Evolutionary conservation across 2,113 vertebrate genomes (phyloP).

Genomic region (Gavialis gangeticus): DNA sequence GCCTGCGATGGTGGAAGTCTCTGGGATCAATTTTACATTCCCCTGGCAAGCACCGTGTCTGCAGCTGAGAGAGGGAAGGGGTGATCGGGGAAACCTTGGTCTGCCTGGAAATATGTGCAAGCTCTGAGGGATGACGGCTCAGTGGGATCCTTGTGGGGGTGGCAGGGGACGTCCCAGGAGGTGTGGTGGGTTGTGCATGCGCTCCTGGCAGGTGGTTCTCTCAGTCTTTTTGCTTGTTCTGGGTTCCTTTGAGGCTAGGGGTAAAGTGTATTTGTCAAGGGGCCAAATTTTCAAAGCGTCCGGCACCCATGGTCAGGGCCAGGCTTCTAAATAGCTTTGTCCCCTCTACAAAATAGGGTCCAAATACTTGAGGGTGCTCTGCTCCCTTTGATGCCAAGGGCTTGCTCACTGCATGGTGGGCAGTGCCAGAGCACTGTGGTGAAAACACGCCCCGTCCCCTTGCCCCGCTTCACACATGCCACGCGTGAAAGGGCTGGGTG

Average conservation of each 20-base stretch:
- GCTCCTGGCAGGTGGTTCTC: background rate
- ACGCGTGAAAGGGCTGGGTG: too few relatives aligned
- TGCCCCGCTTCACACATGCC: too few relatives aligned
- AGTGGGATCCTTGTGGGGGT: background rate
- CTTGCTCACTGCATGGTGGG: too few relatives aligned
- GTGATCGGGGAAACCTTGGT: background rate
- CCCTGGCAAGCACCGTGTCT: background rate
- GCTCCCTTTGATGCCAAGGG: too few relatives aligned
- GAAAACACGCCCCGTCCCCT: too few relatives aligned
- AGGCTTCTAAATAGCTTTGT: background rate
- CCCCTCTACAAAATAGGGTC: too few relatives aligned
- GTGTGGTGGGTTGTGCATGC: background rate
- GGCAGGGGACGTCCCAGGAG: too few relatives aligned
- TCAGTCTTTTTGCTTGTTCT: background rate
- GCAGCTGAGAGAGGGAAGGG: background rate
- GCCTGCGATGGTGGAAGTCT: background rate
- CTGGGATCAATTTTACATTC: background rate
- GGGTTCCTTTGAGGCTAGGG: background rate
- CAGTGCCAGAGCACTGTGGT: too few relatives aligned
- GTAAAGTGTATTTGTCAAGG: background rate
- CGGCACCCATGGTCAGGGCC: background rate
- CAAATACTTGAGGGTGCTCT: too few relatives aligned
- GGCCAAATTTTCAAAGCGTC: background rate
- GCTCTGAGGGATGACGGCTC: background rate
- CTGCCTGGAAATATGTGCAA: background rate